Percentiles rank a stretch among this genome's conserved stretches.
These are phyloP conservation scores for Hyperoplus immaculatus DNA, from an alignment of 2,797 vertebrate genomes.

Conservation along the genomic window DNA sequence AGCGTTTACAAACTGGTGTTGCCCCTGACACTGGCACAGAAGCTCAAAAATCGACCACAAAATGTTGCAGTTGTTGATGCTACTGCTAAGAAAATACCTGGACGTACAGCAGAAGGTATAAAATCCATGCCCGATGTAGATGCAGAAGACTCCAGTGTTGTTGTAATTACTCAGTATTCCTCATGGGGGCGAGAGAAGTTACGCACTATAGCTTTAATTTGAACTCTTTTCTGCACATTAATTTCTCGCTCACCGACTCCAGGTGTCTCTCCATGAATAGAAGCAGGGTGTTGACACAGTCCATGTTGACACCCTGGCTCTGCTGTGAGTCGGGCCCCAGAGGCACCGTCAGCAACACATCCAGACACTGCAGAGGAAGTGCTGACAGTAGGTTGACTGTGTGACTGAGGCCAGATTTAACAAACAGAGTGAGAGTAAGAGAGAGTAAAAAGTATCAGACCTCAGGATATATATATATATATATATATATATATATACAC, in stretches of 20 bases:
- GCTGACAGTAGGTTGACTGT: slow-evolving; percentile 84
- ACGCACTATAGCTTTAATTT: neutral
- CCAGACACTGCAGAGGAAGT: slow-evolving; percentile 84
- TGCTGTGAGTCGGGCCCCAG: slow-evolving; percentile 67
- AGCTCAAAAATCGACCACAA: too few relatives aligned
- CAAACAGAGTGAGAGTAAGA: neutral
- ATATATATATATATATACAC: neutral
- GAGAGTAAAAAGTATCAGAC: neutral
- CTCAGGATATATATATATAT: slow-evolving; percentile 1
- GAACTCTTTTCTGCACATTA: neutral
- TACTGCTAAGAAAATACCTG: too few relatives aligned
- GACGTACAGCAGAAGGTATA: too few relatives aligned
- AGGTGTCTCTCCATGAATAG: slow-evolving; percentile 86
- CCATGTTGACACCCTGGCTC: slow-evolving; percentile 87
- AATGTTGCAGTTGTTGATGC: too few relatives aligned
- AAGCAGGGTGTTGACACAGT: slow-evolving; percentile 85
- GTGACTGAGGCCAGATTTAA: slow-evolving; percentile 70
- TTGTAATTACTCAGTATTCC: too few relatives aligned
- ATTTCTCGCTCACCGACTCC: slow-evolving; percentile 77
- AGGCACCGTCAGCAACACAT: slow-evolving; percentile 80
- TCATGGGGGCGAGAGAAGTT: too few relatives aligned
- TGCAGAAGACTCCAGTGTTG: too few relatives aligned
- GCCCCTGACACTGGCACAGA: too few relatives aligned
- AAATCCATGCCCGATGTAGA: too few relatives aligned
- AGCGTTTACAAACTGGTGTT: too few relatives aligned